phyloP scores from a whole-genome alignment of 2,797 vertebrate genomes.

The Lithobates sylvaticus region DNA sequence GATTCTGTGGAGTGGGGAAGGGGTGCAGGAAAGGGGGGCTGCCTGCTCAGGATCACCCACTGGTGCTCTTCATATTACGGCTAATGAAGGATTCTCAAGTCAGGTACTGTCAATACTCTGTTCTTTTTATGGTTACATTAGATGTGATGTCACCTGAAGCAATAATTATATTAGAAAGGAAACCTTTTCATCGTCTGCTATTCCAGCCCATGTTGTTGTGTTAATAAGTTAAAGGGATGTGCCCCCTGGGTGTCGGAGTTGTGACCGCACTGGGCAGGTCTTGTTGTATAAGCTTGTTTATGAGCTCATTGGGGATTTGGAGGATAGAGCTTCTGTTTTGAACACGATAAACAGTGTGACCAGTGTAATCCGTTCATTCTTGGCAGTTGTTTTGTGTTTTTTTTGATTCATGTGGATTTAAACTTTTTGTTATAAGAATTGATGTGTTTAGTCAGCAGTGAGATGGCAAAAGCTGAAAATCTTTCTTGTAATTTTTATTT shows the following conservation, averaged over 20 bases:
- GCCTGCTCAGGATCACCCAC: neutral
- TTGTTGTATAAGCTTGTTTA: neutral
- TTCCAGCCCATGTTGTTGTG: no score
- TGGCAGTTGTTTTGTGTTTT: no score
- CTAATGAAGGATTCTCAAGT: neutral
- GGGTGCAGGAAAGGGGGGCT: constrained; percentile 18
- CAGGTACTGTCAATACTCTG: neutral
- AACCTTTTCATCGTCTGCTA: neutral
- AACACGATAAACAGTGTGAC: no score
- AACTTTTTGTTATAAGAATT: neutral
- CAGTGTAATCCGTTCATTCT: neutral
- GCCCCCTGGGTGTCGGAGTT: neutral
- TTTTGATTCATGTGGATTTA: neutral
- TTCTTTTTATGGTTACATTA: neutral
- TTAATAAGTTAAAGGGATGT: neutral
- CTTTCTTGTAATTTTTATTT: no score
- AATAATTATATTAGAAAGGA: neutral
- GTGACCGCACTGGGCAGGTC: no score
- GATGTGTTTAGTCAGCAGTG: neutral
- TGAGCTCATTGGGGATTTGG: neutral
- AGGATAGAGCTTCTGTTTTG: neutral
- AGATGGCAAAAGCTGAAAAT: neutral
- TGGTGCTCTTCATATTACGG: neutral
- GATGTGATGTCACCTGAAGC: neutral
- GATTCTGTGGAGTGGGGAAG: neutral